Base-by-base conservation (phyloP, 2,113 vertebrate genomes). In the Anoplopoma fimbria region DNA sequence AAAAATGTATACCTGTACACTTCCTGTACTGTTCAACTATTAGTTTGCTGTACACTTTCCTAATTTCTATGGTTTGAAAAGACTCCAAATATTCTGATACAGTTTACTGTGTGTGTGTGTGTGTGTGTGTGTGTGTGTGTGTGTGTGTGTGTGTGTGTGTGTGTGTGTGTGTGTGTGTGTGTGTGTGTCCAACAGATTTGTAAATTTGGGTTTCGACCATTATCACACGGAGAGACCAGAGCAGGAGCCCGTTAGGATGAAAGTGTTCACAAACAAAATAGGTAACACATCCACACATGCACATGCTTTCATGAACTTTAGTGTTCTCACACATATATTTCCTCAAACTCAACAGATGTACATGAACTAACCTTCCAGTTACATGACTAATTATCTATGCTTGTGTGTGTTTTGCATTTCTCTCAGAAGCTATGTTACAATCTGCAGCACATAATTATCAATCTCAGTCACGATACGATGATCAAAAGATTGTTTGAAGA, bases 161-260 rank as follows among this genome's bases (percentile, higher is more conserved):
- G 25, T 63, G 21, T 31, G 12, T 71, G 3, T 58, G 9, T 57
- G 1, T 55, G 25, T 62, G 70, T 47, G 23, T 69, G 33, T 9
- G 42, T 45, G 19, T 49, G n/a, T 67, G 31, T 10, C 9, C 1
- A 40, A 57, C 85, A 99, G 98, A 81, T 95, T 98, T 86, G 94
- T 96, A 58, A 96, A 97, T 91, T 95, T 99, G 82, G 97, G 97
- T 51, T 97, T 93, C 81, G 94, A 96, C 88, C 93, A 92, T 91
- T 93, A 82, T 90, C 89, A 95, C 85, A 89, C 88, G 4, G 86
- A 91, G 81, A 93, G 88, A 63, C 78, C 86, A 23, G 84, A 92
- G 80, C 73, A 91, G 42, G 88, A 94, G 62, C 91, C 87, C 31
- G 71, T 94, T 42, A 95, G 95, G 77, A 90, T 99, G 84, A 91